Evolutionary conservation across 2,888 invertebrate species (phyloP).

Genomic region (Chymomyza caudatula): DNA sequence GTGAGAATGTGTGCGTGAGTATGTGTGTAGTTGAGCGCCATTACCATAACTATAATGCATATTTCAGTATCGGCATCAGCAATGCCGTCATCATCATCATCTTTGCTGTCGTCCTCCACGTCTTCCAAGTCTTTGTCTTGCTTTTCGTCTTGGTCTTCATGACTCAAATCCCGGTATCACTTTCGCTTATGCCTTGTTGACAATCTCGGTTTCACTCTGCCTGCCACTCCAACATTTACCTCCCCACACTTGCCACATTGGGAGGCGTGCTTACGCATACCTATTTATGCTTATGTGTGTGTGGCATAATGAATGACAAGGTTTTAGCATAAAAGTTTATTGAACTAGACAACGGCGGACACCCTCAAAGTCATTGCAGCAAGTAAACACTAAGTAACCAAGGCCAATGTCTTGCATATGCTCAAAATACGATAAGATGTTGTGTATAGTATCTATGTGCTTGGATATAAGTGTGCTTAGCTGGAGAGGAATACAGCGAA

Average conservation of each 20-base stretch:
- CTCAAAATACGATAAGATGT: neutral
- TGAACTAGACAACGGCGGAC: slow-evolving; percentile 48
- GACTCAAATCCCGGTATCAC: slow-evolving; percentile 70
- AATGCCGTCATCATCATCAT: slow-evolving; percentile 17
- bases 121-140: slow-evolving; percentile 25
- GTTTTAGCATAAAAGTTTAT: slow-evolving; percentile 70
- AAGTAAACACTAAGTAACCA: neutral
- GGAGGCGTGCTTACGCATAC: slow-evolving; percentile 60
- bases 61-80: slow-evolving; percentile 59
- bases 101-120: neutral
- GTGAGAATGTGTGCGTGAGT: slow-evolving; percentile 10
- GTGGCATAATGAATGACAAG: slow-evolving; percentile 41
- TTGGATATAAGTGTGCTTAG: neutral
- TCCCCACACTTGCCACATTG: slow-evolving; percentile 15
- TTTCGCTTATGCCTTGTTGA: slow-evolving; percentile 68
- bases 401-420: neutral
- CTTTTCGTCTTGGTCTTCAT: slow-evolving; percentile 41
- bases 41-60: slow-evolving; percentile 73
- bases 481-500: neutral
- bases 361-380: neutral
- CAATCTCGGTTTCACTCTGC: slow-evolving; percentile 67
- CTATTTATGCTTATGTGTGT: slow-evolving; percentile 45
- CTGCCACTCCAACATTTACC: neutral
- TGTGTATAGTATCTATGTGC: neutral
- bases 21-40: slow-evolving; percentile 55